Evolutionary conservation across 2,113 vertebrate genomes (phyloP).

Genomic region (Amazona vittata): DNA sequence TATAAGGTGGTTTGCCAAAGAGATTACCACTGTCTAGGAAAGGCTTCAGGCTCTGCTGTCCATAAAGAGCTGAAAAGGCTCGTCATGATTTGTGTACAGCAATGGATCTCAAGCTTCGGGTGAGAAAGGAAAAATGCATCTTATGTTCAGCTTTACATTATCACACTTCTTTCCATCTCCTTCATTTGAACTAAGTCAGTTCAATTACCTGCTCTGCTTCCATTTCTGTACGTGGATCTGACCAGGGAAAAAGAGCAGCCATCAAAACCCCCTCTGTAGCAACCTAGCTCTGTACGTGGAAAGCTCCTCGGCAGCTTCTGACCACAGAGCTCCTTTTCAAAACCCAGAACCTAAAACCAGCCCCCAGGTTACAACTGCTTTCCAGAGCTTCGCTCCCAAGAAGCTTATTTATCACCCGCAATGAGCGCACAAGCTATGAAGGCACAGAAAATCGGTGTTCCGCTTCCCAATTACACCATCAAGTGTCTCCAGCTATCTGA

Average conservation of each 20-base stretch:
- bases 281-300: neutral
- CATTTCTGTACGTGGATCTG: neutral
- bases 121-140: neutral
- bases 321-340: neutral
- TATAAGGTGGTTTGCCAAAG: neutral
- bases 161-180: neutral
- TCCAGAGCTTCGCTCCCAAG: neutral
- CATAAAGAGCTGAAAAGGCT: neutral
- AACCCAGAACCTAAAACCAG: neutral
- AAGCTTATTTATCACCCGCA: neutral
- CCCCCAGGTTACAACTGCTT: fast-evolving
- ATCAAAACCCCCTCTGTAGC: neutral
- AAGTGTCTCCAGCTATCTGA: neutral
- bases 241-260: neutral
- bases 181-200: neutral
- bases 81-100: neutral
- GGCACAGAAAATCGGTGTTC: neutral
- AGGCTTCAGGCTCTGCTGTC: neutral
- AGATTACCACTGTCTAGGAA: neutral
- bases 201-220: neutral
- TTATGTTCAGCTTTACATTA: neutral
- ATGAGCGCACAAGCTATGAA: neutral
- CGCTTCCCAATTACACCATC: neutral
- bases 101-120: neutral
- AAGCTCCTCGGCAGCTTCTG: neutral